Conservation (phyloP, 1,140 invertebrate species). For the Lordiphosa clarofinis region DNA sequence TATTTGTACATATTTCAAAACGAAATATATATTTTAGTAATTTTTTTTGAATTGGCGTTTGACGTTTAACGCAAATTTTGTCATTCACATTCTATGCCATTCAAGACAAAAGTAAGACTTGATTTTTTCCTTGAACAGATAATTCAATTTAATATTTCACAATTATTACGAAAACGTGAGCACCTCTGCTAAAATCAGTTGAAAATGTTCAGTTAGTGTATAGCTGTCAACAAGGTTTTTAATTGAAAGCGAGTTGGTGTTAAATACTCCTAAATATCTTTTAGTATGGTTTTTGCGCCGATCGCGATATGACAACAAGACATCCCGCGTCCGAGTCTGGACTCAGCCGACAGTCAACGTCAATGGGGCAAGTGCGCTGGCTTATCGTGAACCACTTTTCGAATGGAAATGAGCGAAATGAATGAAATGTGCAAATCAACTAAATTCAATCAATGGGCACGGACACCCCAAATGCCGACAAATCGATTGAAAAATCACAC, state of each 20-base stretch:
- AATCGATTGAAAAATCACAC: slow-evolving; percentile 65
- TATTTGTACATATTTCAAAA: too few relatives aligned
- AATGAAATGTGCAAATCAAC: slow-evolving; percentile 20
- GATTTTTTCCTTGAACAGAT: too few relatives aligned
- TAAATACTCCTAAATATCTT: slow-evolving; percentile 60
- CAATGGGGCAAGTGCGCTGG: slow-evolving; percentile 24
- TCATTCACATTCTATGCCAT: too few relatives aligned
- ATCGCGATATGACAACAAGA: slow-evolving; percentile 61
- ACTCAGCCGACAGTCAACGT: slow-evolving; percentile 22
- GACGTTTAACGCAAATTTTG: too few relatives aligned
- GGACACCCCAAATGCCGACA: slow-evolving; percentile 24
- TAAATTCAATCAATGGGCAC: slow-evolving; percentile 37
- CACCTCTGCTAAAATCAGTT: too few relatives aligned
- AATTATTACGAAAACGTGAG: too few relatives aligned
- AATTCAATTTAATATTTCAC: too few relatives aligned
- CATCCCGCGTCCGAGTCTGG: slow-evolving; percentile 8
- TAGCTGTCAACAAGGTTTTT: slow-evolving; percentile 68
- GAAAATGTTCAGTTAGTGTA: too few relatives aligned
- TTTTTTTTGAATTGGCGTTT: too few relatives aligned
- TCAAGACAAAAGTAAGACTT: too few relatives aligned
- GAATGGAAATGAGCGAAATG: slow-evolving; percentile 50
- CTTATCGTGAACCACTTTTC: slow-evolving; percentile 71
- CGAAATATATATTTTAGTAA: too few relatives aligned
- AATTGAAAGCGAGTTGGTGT: slow-evolving; percentile 68
- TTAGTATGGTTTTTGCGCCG: slow-evolving; percentile 56